Evolutionary conservation across 2,797 vertebrate species (phyloP).

Genomic region (Acrossocheilus fasciatus): DNA sequence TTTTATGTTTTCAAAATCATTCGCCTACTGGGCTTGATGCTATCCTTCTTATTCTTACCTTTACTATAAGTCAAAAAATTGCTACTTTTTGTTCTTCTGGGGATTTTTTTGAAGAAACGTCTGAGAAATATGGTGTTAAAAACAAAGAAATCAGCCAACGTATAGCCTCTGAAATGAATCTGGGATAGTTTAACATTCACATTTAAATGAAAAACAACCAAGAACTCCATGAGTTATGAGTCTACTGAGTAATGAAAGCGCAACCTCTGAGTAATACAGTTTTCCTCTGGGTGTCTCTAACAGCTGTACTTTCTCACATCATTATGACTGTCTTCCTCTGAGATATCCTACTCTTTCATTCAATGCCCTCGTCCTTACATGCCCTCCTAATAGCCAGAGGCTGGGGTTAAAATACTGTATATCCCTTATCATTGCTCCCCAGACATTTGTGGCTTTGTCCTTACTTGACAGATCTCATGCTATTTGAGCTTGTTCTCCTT

Average conservation of each 20-base stretch:
- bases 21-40: too few species aligned
- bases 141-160: background rate
- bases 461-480: background rate
- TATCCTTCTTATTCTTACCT: too few species aligned
- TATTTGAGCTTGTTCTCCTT: background rate
- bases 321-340: conserved; percentile 18
- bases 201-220: background rate
- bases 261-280: background rate
- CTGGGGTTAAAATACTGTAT: background rate
- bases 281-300: background rate
- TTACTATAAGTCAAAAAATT: too few species aligned
- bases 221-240: background rate
- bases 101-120: background rate
- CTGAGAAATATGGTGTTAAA: background rate
- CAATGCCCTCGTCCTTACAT: background rate
- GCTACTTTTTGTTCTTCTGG: too few species aligned
- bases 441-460: background rate
- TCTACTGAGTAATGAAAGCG: background rate
- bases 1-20: too few species aligned
- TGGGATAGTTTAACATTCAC: background rate
- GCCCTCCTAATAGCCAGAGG: background rate
- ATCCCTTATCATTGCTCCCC: background rate
- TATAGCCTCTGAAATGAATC: background rate
- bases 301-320: conserved; percentile 1
- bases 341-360: conserved; percentile 1